These are phyloP conservation scores for Mesembrinibis cayennensis DNA, from an alignment of 2,113 vertebrate species.

Conservation along the genomic window DNA sequence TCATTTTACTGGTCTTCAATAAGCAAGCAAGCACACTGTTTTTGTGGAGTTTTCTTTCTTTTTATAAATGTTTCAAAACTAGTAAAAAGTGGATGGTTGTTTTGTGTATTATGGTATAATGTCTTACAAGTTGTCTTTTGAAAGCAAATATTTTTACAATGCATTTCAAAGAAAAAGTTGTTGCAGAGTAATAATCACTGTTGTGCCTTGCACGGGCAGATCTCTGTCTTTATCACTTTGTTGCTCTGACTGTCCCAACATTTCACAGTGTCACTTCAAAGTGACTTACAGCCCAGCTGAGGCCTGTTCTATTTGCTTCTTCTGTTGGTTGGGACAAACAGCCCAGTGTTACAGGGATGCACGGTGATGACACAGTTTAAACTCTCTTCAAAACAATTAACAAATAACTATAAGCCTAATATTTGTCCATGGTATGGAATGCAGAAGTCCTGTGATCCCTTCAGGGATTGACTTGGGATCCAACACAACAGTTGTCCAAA, in stretches of 20 bases:
- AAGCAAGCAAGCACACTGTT: neutral
- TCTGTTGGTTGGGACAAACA: neutral
- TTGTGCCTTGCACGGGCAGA: neutral
- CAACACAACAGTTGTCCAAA: neutral
- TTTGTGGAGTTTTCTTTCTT: neutral
- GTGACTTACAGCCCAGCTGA: neutral
- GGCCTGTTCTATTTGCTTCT: neutral
- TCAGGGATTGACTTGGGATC: neutral
- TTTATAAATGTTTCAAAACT: neutral
- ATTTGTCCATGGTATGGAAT: neutral
- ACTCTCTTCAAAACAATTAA: neutral
- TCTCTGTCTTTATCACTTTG: neutral
- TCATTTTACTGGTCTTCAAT: neutral
- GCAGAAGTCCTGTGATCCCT: neutral
- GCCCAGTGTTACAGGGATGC: neutral
- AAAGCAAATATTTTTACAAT: slow-evolving; percentile 5
- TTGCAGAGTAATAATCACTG: neutral
- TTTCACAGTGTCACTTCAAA: neutral
- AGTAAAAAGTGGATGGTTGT: neutral
- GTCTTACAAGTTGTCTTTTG: neutral
- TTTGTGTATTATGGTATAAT: neutral
- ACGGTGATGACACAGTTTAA: neutral
- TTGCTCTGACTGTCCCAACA: neutral
- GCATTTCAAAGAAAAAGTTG: neutral
- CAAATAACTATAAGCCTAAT: neutral